Base-by-base conservation (phyloP, 2,797 vertebrate species). In the Lepus townsendii region DNA sequence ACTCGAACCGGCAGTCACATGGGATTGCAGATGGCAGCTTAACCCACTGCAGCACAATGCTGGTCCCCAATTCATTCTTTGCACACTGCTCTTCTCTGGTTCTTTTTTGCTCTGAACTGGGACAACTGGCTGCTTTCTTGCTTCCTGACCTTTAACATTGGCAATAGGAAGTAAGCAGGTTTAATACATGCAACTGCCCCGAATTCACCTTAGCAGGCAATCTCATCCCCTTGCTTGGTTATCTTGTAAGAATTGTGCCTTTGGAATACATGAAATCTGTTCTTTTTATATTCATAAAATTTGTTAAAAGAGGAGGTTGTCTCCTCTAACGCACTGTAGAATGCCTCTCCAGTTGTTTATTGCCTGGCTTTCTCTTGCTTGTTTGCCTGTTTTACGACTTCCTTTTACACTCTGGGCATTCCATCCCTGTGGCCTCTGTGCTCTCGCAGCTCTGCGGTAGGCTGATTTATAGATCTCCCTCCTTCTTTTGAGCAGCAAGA, bases 371-470 rank as follows among this genome's bases (percentile, higher is more conserved):
- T 52, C 57, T 65, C 24, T 26, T 7, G 2, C 32, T 80, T 27
- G 17, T 52, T 65, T 30, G 42, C 65, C 35, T 83, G 1, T 69
- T 88, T 93, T 93, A 91, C 57, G 83, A 79, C 83, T 89, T 95
- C 72, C 87, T 79, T 83, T 91, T 77, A 32, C 24, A 42, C 52
- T 27, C 47, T 19, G n/a, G 20, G 27, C 24, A 42, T 86, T 50
- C 50, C 54, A 27, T 87, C 68, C 1, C 72, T 38, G 80, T 50
- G 68, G 62, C 62, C 35, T 69, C 69, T 77, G 38, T 63, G 68
- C 52, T 87, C 66, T 32, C 35, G 69, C 22, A 54, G 50, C 11
- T 11, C 65, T 54, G 38, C 7, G 66, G 19, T 12, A 26, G 38
- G 50, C 66, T 83, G 79, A 60, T 47, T 95, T 73, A 32, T 24